Base-by-base conservation (phyloP, 2,113 vertebrate species). In the Oncorhynchus clarkii region DNA sequence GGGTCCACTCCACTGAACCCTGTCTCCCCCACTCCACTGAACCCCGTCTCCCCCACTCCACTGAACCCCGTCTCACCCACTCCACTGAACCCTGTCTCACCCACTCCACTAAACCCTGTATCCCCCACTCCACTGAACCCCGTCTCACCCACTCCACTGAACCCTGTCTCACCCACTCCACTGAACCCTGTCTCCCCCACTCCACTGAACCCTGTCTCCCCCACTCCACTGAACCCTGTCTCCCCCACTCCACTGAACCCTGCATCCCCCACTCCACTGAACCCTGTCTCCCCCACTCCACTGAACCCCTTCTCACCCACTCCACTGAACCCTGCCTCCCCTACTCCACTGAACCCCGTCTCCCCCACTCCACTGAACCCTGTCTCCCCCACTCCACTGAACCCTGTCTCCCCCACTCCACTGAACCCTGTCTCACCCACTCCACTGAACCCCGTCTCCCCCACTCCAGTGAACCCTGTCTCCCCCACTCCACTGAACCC, bases 131-230 rank as follows among this genome's bases (percentile, higher is more conserved):
- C 16, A 4, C 16, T 2, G 24, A 3, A 80, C 93, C 86, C 84
- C 75, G 75, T n/a, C 39, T 69, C 77, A 73, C 88, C 66, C 16
- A 11, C 49, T 54, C 77, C 82, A 2, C 27, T 13, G 1, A 78
- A 75, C 72, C 78, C 75, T 67, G 29, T 71, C 48, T 27, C 68
- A 0, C 72, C 64, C 13, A 2, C 27, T 27, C 2, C 48, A 7
- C 48, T 60, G 12, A 12, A 85, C 90, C 92, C 89, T 93, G 88
- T 94, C 2, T 93, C 92, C 93, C 93, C 94, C 93, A 27, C 88
- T 93, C 51, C 16, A 4, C 16, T 2, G 24, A 3, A 80, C 93
- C 86, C 84, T 76, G 75, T n/a, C 45, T 69, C 77, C 75, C 88
- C 67, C 16, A 12, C 51, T 54, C 77, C 82, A 0, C 29, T 14